Evolutionary conservation across 2,113 vertebrate species (phyloP).

Genomic region (Galeopterus variegatus): DNA sequence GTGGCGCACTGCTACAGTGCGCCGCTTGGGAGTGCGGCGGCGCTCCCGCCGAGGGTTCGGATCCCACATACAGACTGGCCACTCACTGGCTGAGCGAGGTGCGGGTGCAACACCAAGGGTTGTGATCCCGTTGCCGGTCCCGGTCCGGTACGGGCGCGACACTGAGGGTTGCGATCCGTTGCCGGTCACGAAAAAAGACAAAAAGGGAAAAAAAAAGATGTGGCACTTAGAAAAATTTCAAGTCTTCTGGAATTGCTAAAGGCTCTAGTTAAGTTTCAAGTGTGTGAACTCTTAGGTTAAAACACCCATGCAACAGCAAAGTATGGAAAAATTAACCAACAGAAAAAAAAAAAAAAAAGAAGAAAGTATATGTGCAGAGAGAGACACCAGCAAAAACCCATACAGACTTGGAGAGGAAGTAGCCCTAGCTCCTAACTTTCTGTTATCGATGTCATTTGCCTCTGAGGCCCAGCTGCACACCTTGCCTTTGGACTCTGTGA

Average conservation of each 20-base stretch:
- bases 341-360: conserved; percentile 45
- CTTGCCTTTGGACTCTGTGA: conserved; percentile 21
- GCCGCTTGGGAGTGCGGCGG: too few species aligned
- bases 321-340: conserved; percentile 18
- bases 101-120: too few species aligned
- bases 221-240: background rate
- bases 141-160: too few species aligned
- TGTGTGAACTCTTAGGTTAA: conserved; percentile 55
- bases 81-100: too few species aligned
- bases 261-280: background rate
- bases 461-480: background rate
- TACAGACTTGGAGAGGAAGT: background rate
- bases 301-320: conserved; percentile 40
- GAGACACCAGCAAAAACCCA: conserved; percentile 2
- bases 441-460: background rate
- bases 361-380: background rate
- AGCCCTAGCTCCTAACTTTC: background rate
- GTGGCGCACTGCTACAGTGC: too few species aligned
- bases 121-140: too few species aligned
- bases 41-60: too few species aligned
- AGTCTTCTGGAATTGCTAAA: conserved; percentile 6
- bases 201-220: too few species aligned
- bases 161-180: too few species aligned
- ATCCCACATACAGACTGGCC: too few species aligned
- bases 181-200: too few species aligned